phyloP scores from a whole-genome alignment of 2,797 vertebrate species.

The Rhinogobio ventralis region DNA sequence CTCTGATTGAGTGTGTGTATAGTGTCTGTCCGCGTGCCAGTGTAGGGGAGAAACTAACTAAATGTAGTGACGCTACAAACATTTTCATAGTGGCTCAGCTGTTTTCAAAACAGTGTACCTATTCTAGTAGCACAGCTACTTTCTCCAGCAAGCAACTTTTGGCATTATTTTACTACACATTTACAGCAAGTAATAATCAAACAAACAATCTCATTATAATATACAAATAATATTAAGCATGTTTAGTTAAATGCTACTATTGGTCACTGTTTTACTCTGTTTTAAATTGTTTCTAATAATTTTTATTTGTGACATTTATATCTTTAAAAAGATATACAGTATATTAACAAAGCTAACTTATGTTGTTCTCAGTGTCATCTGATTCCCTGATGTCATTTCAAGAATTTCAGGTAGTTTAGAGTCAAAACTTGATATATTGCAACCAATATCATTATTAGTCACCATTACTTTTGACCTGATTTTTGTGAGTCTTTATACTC shows the following conservation, averaged over 20 bases:
- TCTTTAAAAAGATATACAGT: constrained; percentile 2
- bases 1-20: constrained; percentile 56
- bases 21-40: constrained; percentile 36
- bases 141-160: neutral
- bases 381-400: constrained; percentile 66
- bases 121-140: neutral
- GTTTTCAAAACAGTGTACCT: neutral
- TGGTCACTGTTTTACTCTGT: no score
- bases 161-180: neutral
- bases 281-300: neutral
- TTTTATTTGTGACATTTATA: neutral
- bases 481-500: constrained; percentile 73
- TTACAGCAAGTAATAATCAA: neutral
- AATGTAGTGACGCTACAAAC: neutral
- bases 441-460: neutral
- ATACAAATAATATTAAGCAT: neutral
- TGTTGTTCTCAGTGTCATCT: constrained; percentile 37
- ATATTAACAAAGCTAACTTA: constrained; percentile 30
- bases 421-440: neutral
- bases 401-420: constrained; percentile 53
- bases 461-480: constrained; percentile 68
- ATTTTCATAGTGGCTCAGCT: neutral
- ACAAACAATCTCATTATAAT: neutral
- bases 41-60: constrained; percentile 12
- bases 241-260: no score